A percentile compares a stretch with the other conserved stretches of the same genome.
Evolutionary conservation across 2,113 vertebrate genomes (phyloP).

Genomic region (Amphiprion percula): DNA sequence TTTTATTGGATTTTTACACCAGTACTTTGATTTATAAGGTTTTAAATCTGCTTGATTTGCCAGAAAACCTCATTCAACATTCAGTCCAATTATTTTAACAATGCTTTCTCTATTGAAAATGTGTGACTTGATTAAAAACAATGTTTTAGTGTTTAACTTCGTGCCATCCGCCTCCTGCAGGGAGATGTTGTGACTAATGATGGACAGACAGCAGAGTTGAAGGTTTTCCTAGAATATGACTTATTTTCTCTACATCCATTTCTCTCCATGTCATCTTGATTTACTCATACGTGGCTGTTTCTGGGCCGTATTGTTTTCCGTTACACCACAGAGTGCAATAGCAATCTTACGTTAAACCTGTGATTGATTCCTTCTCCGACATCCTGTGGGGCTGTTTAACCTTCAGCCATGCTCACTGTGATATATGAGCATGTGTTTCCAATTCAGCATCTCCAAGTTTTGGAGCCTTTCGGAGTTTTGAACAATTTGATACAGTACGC

Average conservation of each 20-base stretch:
- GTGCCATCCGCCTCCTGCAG: not conserved
- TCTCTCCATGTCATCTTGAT: slow-evolving; percentile 8
- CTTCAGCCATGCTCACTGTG: slow-evolving; percentile 18
- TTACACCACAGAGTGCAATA: slow-evolving; percentile 10
- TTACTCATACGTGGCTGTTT: slow-evolving; percentile 9
- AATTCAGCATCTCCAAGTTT: slow-evolving; percentile 22
- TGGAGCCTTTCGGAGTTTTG: not conserved
- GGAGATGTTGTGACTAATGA: not conserved
- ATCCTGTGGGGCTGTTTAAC: slow-evolving; percentile 30
- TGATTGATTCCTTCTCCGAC: slow-evolving; percentile 37
- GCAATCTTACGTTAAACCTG: slow-evolving; percentile 13
- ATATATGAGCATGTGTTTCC: slow-evolving; percentile 57
- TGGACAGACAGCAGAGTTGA: not conserved
- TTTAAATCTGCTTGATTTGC: too few species aligned
- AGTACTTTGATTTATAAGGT: not conserved
- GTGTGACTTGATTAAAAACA: not conserved
- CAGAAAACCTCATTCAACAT: too few species aligned
- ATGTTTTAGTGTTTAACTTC: not conserved
- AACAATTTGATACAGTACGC: slow-evolving; percentile 27
- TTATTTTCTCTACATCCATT: not conserved
- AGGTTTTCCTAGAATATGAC: slow-evolving; percentile 6
- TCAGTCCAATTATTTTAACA: too few species aligned
- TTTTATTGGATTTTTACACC: too few species aligned
- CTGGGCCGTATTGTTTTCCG: slow-evolving; percentile 28
- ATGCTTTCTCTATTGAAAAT: not conserved